Conservation (phyloP, 2,113 vertebrate genomes). For the Odobenus rosmarus region DNA sequence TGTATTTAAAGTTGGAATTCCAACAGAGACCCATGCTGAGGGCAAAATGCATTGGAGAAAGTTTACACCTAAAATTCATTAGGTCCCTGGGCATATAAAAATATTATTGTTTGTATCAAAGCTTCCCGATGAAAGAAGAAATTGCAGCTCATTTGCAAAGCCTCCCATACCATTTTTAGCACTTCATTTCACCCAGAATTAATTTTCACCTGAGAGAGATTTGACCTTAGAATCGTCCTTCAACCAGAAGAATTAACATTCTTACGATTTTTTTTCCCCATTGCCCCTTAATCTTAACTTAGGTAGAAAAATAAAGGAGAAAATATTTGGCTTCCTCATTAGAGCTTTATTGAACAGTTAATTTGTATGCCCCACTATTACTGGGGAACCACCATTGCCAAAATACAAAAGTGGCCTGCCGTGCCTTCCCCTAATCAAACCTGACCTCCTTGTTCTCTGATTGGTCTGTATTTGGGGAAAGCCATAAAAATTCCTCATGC, state of each 20-base stretch:
- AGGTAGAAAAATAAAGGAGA: conserved; percentile 46
- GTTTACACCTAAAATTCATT: conserved; percentile 41
- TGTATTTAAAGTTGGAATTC: conserved; percentile 45
- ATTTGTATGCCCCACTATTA: conserved; percentile 19
- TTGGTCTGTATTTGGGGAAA: conserved; percentile 42
- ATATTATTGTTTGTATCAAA: conserved; percentile 48
- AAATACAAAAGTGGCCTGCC: conserved; percentile 53
- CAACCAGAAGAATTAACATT: not conserved
- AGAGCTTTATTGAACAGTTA: conserved; percentile 50
- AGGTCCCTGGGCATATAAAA: conserved; percentile 42
- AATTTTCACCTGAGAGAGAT: conserved; percentile 19
- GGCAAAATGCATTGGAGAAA: not conserved
- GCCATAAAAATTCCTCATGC: conserved; percentile 33
- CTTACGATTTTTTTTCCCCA: not conserved
- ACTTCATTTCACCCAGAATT: conserved; percentile 33
- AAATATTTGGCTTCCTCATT: conserved; percentile 30
- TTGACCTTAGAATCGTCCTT: not conserved
- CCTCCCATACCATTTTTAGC: not conserved
- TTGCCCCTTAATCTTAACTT: conserved; percentile 11
- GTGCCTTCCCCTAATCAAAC: conserved; percentile 50
- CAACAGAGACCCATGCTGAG: conserved; percentile 12
- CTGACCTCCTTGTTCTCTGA: conserved; percentile 72
- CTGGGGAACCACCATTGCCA: conserved; percentile 22
- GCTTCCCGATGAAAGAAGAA: conserved; percentile 38
- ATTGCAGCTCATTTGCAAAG: not conserved